Base-by-base conservation (phyloP, 64 coral and sea anemone genomes). In the Dendrophyllia cribrosa region DNA sequence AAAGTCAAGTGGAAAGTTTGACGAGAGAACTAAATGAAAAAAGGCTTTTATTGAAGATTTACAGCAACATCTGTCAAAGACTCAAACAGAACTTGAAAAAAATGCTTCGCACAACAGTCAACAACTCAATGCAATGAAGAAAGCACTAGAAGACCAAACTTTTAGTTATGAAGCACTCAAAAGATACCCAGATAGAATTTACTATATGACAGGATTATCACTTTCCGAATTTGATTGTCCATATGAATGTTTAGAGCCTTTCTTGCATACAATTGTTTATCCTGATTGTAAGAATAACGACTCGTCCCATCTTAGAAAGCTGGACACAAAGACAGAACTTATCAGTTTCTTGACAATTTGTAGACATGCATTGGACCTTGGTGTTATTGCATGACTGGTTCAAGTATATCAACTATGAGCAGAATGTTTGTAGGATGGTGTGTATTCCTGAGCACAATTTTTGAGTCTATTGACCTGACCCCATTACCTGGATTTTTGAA, bases 1-100 rank as follows among this genome's bases (percentile, higher is more conserved):
- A 87, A 72, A 71, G 84, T 69, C 84, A 87, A 50, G 55, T 89
- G 16, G 73, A 89, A 89, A 89, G 52, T 46, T 60, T 89, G 55
- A 89, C 87, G 21, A 89, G 51, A 89, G 87, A 89, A 51, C 87
- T 89, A 3, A 58, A 78, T 19, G 53, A 89, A 58, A 89, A 47
- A 89, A 43, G 44, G 51, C 26, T 43, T 64, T 58, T 44, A 89
- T 89, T 11, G 74, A 89, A 34, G 22, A 78, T 89, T 89, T 89
- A 15, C 74, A 89, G 1, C 74, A 75, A 72, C 47, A 89, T 3
- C 73, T 89, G 1, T 44, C 72, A 59, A 89, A 89, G 19, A 47
- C 51, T 89, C 74, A 89, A 89, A 48, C 58, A 49, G 17, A 89
- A 89, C 87, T 89, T 58, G 6, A n/a, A 60, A 48, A 24, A 14